Evolutionary conservation across 2,113 vertebrate species (phyloP).

Genomic region (Castor canadensis): DNA sequence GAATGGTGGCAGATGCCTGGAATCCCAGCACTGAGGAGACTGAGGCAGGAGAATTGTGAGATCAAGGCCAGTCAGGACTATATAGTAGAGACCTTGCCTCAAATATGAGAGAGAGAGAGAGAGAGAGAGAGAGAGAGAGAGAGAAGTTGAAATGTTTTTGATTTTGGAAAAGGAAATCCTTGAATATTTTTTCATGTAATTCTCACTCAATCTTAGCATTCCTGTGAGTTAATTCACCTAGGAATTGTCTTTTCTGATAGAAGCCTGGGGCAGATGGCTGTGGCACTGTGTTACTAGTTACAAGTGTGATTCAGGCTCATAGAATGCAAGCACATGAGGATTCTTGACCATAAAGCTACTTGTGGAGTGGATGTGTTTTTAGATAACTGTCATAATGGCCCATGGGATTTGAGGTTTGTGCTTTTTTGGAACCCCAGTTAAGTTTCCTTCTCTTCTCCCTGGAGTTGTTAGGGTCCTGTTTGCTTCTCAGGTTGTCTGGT

Average conservation of each 20-base stretch:
- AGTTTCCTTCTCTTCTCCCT: not conserved
- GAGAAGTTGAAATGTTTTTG: not conserved
- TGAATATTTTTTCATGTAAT: not conserved
- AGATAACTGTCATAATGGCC: not conserved
- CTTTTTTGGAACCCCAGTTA: not conserved
- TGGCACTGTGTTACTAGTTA: not conserved
- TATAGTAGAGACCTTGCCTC: too few species aligned
- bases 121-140: too few species aligned
- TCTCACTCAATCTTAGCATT: not conserved
- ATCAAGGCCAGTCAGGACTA: not conserved
- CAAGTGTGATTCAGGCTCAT: not conserved
- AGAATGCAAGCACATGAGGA: not conserved
- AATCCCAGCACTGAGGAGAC: not conserved
- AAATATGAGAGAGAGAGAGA: too few species aligned
- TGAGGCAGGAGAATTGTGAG: not conserved
- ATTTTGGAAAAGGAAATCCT: constrained; percentile 25
- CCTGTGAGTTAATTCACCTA: not conserved
- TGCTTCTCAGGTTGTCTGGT: not conserved
- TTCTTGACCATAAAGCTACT: not conserved
- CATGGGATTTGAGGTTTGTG: not conserved
- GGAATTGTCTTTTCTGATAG: not conserved
- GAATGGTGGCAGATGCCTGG: not conserved
- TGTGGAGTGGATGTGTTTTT: not conserved
- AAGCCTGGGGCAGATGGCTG: not conserved
- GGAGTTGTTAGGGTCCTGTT: not conserved